phyloP scores from a whole-genome alignment of 1,140 invertebrate genomes.

The Heliconius hewitsoni region DNA sequence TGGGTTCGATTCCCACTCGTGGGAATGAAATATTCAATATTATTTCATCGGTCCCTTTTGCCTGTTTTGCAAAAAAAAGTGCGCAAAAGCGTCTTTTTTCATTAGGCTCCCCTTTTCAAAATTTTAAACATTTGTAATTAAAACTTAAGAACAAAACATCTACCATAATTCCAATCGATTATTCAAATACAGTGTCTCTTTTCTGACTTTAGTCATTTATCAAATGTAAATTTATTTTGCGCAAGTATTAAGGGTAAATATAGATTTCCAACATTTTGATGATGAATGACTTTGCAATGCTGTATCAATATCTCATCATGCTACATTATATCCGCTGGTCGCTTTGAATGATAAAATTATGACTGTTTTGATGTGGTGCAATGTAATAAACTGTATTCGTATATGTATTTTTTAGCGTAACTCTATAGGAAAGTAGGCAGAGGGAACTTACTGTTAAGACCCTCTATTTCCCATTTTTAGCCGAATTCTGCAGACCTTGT shows the following conservation, averaged over 20 bases:
- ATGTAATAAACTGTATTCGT: no score
- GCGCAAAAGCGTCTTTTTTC: no score
- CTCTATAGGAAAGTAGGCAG: no score
- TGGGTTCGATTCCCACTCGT: no score
- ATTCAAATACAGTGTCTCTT: conserved; percentile 12
- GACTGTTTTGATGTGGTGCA: not conserved
- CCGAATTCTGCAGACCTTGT: no score
- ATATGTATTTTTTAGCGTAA: no score
- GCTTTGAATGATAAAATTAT: not conserved
- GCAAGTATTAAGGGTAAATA: conserved; percentile 1
- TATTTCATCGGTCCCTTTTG: no score
- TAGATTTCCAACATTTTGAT: conserved; percentile 12
- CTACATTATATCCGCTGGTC: not conserved
- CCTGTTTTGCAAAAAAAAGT: no score
- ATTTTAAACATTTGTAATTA: not conserved
- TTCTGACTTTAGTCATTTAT: not conserved
- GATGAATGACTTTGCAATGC: conserved; percentile 5
- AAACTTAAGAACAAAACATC: not conserved
- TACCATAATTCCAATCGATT: not conserved
- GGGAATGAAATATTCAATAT: no score
- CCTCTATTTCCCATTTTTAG: no score
- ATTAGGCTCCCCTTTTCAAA: no score
- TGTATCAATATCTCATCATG: conserved; percentile 7
- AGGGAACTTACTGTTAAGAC: no score
- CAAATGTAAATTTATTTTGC: conserved; percentile 15